Percentiles rank a stretch among this genome's conserved stretches.
Conservation (phyloP, 2,797 vertebrate species). For the Takifugu ocellatus region DNA sequence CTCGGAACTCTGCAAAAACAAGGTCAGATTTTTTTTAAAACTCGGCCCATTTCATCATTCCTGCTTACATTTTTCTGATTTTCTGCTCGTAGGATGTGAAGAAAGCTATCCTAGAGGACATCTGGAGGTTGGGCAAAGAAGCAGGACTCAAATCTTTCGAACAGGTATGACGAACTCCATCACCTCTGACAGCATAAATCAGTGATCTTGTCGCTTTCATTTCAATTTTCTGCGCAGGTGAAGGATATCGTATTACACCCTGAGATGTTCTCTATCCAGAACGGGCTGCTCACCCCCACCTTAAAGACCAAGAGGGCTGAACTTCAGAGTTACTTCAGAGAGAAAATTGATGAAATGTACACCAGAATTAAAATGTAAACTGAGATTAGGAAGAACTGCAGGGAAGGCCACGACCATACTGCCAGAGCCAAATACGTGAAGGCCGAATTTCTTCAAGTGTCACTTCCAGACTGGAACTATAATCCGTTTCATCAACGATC, state of each 20-base stretch:
- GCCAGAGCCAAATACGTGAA: constrained; percentile 21
- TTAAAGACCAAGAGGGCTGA: constrained; percentile 91
- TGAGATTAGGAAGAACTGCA: background rate
- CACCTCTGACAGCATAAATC: background rate
- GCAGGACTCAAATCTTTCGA: constrained; percentile 94
- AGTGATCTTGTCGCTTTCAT: too few species aligned
- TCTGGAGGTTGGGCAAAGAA: constrained; percentile 86
- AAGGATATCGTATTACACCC: constrained; percentile 83
- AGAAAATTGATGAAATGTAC: constrained; percentile 89
- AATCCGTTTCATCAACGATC: too few species aligned
- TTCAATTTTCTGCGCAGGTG: constrained; percentile 72
- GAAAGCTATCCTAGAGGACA: constrained; percentile 85
- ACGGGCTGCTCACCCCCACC: constrained; percentile 92
- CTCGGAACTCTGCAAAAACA: constrained; percentile 84
- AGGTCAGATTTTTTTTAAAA: constrained; percentile 68
- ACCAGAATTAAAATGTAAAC: constrained; percentile 86
- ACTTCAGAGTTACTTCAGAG: constrained; percentile 81
- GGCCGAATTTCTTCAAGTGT: background rate
- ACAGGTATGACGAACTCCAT: constrained; percentile 70
- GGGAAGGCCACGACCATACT: constrained; percentile 13
- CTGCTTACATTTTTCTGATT: background rate
- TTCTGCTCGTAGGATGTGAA: constrained; percentile 82
- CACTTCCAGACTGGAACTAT: too few species aligned
- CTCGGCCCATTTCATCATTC: background rate
- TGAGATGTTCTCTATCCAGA: constrained; percentile 91